A percentile compares a stretch with the other conserved stretches of the same genome.
These are phyloP conservation scores for Cataglyphis cursor DNA, from an alignment of 2,888 invertebrate genomes.

Conservation along the genomic window DNA sequence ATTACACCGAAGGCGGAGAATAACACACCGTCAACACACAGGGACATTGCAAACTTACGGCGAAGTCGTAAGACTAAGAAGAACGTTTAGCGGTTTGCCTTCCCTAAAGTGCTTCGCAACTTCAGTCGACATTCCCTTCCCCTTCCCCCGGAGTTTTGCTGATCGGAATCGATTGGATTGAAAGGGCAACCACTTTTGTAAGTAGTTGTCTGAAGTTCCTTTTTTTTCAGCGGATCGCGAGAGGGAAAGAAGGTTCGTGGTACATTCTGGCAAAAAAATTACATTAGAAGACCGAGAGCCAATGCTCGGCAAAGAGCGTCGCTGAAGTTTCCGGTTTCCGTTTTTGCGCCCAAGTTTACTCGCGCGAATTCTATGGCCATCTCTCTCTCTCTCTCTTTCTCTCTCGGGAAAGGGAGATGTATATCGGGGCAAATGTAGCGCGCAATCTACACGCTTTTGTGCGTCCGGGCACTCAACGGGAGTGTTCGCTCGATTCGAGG, in stretches of 20 bases:
- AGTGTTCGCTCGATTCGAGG: conserved; percentile 4
- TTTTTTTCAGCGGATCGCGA: neutral
- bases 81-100: conserved; percentile 48
- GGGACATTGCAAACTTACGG: conserved; percentile 33
- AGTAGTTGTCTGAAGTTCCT: conserved; percentile 19
- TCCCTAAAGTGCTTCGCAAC: conserved; percentile 37
- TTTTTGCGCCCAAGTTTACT: conserved; percentile 41
- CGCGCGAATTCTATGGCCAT: conserved; percentile 4
- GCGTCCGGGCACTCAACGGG: conserved; percentile 1
- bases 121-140: neutral
- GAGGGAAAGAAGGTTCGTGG: neutral
- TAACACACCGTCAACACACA: conserved; percentile 44
- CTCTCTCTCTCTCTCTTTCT: neutral
- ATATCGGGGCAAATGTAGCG: conserved; percentile 30
- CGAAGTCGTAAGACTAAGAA: conserved; percentile 38
- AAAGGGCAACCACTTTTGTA: conserved; percentile 36
- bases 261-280: conserved; percentile 32
- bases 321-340: conserved; percentile 34
- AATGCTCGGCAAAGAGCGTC: neutral
- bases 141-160: neutral
- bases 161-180: conserved; percentile 43
- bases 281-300: conserved; percentile 24
- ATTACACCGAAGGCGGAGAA: conserved; percentile 3
- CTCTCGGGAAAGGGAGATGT: neutral
- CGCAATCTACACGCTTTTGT: conserved; percentile 53